These are phyloP conservation scores for Prionailurus viverrinus DNA, from an alignment of 2,113 vertebrate genomes.

Conservation along the genomic window DNA sequence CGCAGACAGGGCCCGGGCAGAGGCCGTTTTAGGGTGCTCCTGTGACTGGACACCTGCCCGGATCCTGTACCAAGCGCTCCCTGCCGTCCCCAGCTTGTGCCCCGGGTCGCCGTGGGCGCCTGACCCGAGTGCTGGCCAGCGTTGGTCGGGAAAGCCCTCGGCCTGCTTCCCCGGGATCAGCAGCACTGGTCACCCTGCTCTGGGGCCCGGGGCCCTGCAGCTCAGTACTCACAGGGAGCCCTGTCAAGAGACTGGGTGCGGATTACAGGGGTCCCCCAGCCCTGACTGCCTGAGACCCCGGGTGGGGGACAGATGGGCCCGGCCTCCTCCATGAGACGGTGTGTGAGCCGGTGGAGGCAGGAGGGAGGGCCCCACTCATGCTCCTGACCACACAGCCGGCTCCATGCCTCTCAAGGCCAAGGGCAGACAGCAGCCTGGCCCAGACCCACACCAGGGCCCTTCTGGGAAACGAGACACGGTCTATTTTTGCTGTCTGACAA, in stretches of 20 bases:
- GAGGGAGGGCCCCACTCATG: accelerated
- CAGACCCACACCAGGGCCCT: background rate
- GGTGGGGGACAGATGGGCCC: background rate
- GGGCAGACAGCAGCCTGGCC: background rate
- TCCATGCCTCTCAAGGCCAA: background rate
- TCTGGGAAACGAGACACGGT: background rate
- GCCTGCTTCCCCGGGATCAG: background rate
- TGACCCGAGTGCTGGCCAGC: background rate
- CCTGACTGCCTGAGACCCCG: background rate
- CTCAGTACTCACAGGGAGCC: background rate
- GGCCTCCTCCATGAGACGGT: accelerated
- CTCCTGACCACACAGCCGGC: accelerated
- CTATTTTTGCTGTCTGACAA: constrained; percentile 67
- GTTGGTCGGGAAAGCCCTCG: accelerated
- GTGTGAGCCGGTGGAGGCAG: accelerated
- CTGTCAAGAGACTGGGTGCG: accelerated
- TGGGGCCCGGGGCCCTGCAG: background rate
- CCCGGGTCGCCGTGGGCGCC: background rate
- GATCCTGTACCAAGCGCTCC: background rate
- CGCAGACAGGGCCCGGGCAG: accelerated
- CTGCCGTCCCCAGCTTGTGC: background rate
- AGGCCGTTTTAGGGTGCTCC: accelerated
- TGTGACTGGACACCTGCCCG: accelerated
- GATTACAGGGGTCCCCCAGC: no score
- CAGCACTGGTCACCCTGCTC: no score